Percentiles rank a stretch among this genome's conserved stretches.
Conservation (phyloP, 2,113 vertebrate species). For the Pogonocichla stellata region DNA sequence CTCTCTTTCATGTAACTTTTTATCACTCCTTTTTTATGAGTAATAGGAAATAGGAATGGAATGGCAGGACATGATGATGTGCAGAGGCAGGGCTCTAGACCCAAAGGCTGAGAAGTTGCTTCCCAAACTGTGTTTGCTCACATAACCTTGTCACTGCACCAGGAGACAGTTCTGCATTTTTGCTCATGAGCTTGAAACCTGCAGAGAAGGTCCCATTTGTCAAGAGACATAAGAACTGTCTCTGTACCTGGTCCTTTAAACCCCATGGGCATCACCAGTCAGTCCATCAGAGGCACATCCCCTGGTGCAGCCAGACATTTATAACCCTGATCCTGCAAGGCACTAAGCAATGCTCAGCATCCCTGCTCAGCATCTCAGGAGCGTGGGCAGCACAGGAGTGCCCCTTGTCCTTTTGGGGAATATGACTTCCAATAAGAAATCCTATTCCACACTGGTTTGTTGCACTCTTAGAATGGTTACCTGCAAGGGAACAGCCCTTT, state of each 20-base stretch:
- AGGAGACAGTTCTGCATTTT: not conserved
- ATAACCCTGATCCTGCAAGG: not conserved
- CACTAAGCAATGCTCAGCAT: not conserved
- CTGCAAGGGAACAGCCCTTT: not conserved
- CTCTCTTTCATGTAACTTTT: not conserved
- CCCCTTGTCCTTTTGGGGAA: not conserved
- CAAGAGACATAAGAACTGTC: not conserved
- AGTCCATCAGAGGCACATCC: not conserved
- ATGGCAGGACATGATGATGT: not conserved
- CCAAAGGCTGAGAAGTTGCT: not conserved
- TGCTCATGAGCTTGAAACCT: not conserved
- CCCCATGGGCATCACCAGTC: not conserved
- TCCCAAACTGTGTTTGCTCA: not conserved
- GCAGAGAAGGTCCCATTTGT: accelerated
- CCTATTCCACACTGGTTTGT: not conserved
- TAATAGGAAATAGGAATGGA: not conserved
- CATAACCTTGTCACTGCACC: not conserved
- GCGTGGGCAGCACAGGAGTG: not conserved
- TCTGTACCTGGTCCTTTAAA: not conserved
- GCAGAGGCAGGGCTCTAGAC: not conserved
- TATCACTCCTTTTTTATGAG: not conserved
- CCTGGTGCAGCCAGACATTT: not conserved
- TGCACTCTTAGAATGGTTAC: not conserved
- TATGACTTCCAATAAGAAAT: not conserved
- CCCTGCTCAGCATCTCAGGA: not conserved